Evolutionary conservation across 2,888 invertebrate species (phyloP), one percentile per base, ranked within the genome.

Genomic region (Pycnomerus fuliginosus): DNA sequence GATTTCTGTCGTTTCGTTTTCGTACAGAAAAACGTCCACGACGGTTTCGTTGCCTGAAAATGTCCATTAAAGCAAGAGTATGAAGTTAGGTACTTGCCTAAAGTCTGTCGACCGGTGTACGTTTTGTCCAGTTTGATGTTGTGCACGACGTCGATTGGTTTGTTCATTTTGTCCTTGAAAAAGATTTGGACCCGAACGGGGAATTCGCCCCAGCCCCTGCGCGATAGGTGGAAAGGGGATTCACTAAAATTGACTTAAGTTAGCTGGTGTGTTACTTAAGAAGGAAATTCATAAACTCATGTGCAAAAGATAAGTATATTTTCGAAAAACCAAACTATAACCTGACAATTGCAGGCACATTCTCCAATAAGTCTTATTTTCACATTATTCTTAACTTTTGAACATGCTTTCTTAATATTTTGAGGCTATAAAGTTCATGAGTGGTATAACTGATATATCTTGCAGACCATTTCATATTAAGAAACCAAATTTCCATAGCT

Each of bases 141-240:
- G 70, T 94, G 94, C 36, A 87, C 80, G 8, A 94, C 74, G 54
- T 86, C 83, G 16, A 89, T 81, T 0, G 90, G 87, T 47, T 89
- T 85, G 68, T 93, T 90, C 10, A 83, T 70, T 3, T 76, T 68
- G 40, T 85, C 82, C 23, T 79, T 74, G 67, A 94, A 94, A 69
- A 85, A 86, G 1, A 94, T 74, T 67, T 90, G 87, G 2, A 92
- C 78, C 34, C 86, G 74, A 3, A 92, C 78, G 0, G 90, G 89
- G 73, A 94, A 94, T 74, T 94, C 93, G 7, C 94, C 94, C 94
- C 94, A 94, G 11, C 94, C 94, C 44, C 90, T 80, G 22, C 91
- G 77, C 0, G 87, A 83, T 41, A 94, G 69, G 71, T 91, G 89
- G 76, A 87, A 94, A 0, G 93, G 94, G 0, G 87, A 78, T 20